phyloP scores from a whole-genome alignment of 2,113 vertebrate species.

The Xenopus laevis region DNA sequence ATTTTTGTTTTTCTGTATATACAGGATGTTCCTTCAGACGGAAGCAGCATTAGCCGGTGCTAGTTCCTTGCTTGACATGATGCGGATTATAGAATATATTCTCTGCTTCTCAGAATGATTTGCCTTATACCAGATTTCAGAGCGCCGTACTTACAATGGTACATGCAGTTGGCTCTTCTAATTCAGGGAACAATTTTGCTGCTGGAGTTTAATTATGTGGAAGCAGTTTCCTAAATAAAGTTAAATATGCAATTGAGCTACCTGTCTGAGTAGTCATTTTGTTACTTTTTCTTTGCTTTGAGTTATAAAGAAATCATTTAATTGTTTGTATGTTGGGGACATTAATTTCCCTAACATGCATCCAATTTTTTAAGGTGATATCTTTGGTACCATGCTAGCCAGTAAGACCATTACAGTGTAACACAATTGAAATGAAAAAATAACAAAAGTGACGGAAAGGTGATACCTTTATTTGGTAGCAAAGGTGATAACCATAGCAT shows the following conservation, averaged over 20 bases:
- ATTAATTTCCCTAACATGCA: no score
- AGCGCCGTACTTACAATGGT: slow-evolving; percentile 13
- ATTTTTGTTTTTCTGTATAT: background rate
- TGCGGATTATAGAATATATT: slow-evolving; percentile 8
- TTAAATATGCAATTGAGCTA: background rate
- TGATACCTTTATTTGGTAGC: no score
- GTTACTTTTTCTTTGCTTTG: no score
- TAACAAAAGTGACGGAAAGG: no score
- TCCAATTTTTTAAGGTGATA: no score
- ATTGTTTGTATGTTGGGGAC: no score
- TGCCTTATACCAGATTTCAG: slow-evolving; percentile 23
- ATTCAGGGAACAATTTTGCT: slow-evolving; percentile 29
- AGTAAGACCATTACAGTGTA: no score
- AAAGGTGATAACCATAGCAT: no score
- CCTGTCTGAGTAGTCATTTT: background rate
- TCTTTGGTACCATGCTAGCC: no score
- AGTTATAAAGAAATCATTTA: no score
- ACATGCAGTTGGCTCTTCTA: slow-evolving; percentile 16
- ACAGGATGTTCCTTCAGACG: slow-evolving; percentile 40
- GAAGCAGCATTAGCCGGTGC: slow-evolving; percentile 23
- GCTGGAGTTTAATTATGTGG: slow-evolving; percentile 29
- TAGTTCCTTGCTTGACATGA: background rate
- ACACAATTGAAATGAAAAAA: no score
- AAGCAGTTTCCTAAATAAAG: slow-evolving; percentile 39
- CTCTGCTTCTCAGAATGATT: slow-evolving; percentile 32